Conservation (phyloP, 2,113 vertebrate genomes). For the Australoheros scitulus region DNA sequence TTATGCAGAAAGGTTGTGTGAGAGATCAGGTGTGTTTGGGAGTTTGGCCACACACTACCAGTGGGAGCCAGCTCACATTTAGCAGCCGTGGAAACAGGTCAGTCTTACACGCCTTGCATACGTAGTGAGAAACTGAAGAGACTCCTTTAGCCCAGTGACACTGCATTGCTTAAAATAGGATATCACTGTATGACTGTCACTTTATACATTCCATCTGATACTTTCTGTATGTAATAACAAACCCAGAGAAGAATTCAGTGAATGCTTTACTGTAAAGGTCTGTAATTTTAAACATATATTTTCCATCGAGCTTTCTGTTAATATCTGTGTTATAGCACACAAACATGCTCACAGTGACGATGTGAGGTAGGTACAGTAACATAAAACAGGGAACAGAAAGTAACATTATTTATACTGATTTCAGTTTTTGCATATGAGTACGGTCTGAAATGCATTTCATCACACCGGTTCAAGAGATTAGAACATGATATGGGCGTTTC, state of each 20-base stretch:
- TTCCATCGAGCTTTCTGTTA: too few species aligned
- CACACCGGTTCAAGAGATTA: background rate
- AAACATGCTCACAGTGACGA: too few species aligned
- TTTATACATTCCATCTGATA: too few species aligned
- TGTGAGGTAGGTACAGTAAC: too few species aligned
- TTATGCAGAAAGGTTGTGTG: conserved; percentile 2
- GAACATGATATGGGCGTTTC: background rate
- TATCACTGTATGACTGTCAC: too few species aligned
- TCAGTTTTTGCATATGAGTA: background rate
- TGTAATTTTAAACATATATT: too few species aligned
- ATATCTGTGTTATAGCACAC: too few species aligned
- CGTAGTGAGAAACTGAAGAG: background rate
- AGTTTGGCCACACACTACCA: background rate
- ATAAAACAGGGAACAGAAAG: too few species aligned
- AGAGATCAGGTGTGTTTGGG: conserved; percentile 14
- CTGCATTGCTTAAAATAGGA: too few species aligned
- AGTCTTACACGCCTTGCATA: background rate
- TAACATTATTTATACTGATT: background rate
- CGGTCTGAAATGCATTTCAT: background rate
- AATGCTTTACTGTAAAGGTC: too few species aligned
- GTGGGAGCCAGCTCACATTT: background rate
- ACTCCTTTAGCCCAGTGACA: background rate
- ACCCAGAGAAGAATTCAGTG: too few species aligned
- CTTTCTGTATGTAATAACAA: too few species aligned
- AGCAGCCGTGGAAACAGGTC: background rate